A percentile compares a stretch with the other conserved stretches of the same genome.
Conservation (phyloP, 2,797 vertebrate species). For the Glossophaga mutica region DNA sequence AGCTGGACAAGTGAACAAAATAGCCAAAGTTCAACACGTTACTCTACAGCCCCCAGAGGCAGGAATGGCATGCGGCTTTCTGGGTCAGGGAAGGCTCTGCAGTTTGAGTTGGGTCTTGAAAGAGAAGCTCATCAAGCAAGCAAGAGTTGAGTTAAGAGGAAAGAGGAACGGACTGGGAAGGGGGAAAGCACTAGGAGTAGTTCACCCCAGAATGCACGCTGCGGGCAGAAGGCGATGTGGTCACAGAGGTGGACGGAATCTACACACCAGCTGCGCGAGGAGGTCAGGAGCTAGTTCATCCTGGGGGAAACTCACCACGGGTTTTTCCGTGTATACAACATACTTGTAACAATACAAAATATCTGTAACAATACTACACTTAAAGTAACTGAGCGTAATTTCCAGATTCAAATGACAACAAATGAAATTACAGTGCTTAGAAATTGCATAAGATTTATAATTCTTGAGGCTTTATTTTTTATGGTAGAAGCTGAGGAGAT, state of each 20-base stretch:
- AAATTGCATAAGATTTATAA: background rate
- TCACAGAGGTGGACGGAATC: background rate
- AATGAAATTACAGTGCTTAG: background rate
- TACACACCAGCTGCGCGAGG: background rate
- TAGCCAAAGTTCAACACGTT: background rate
- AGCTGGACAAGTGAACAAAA: background rate
- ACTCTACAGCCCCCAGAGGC: background rate
- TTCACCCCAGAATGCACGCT: background rate
- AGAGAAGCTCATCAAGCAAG: background rate
- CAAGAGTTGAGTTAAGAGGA: background rate
- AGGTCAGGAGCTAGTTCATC: background rate
- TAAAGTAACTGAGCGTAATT: slow-evolving; percentile 10
- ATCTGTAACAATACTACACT: background rate
- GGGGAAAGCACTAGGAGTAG: background rate
- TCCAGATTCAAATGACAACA: background rate
- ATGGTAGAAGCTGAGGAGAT: background rate
- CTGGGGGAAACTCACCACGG: background rate
- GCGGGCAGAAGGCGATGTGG: background rate
- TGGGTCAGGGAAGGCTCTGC: background rate
- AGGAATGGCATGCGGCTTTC: background rate
- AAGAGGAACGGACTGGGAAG: background rate
- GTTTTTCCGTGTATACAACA: background rate
- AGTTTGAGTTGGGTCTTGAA: background rate
- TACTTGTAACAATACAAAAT: background rate
- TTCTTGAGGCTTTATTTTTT: background rate